Percentiles rank a stretch among this genome's conserved stretches.
Conservation (phyloP, 1,140 invertebrate genomes). For the Lepidotrigona ventralis region DNA sequence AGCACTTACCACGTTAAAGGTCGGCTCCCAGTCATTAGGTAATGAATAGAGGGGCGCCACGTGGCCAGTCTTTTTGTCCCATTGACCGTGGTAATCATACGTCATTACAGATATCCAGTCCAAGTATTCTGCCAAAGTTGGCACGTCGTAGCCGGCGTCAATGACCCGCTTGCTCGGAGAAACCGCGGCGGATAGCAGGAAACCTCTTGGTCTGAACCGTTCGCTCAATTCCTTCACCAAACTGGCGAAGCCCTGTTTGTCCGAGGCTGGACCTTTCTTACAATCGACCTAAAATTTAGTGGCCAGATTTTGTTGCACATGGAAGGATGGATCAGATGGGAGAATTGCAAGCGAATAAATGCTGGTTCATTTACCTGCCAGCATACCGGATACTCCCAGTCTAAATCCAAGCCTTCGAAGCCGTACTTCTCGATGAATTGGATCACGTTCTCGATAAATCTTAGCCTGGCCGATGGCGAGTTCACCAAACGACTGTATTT, state of each 20-base stretch:
- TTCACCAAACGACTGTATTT: conserved; percentile 84
- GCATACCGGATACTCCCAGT: conserved; percentile 85
- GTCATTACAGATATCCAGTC: conserved; percentile 93
- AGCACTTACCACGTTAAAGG: conserved; percentile 86
- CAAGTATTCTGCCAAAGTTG: conserved; percentile 80
- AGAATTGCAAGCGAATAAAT: neutral
- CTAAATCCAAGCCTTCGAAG: conserved; percentile 84
- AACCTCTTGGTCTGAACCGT: conserved; percentile 85
- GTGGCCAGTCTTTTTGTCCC: conserved; percentile 94
- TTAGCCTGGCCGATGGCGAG: conserved; percentile 75
- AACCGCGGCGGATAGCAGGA: conserved; percentile 90
- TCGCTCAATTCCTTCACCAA: conserved; percentile 86
- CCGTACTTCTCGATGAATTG: conserved; percentile 81
- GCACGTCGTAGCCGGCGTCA: conserved; percentile 86
- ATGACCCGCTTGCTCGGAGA: conserved; percentile 91
- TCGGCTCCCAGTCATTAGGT: conserved; percentile 85
- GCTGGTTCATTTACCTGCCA: conserved; percentile 79
- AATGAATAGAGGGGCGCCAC: conserved; percentile 90
- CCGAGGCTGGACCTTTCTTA: conserved; percentile 86
- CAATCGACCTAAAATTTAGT: conserved; percentile 84
- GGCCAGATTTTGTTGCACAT: neutral
- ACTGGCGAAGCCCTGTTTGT: conserved; percentile 87
- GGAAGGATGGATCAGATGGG: neutral
- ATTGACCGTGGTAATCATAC: conserved; percentile 94
- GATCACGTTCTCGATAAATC: conserved; percentile 81